phyloP scores from a whole-genome alignment of 2,797 vertebrate species.

The Hemibagrus guttatus region DNA sequence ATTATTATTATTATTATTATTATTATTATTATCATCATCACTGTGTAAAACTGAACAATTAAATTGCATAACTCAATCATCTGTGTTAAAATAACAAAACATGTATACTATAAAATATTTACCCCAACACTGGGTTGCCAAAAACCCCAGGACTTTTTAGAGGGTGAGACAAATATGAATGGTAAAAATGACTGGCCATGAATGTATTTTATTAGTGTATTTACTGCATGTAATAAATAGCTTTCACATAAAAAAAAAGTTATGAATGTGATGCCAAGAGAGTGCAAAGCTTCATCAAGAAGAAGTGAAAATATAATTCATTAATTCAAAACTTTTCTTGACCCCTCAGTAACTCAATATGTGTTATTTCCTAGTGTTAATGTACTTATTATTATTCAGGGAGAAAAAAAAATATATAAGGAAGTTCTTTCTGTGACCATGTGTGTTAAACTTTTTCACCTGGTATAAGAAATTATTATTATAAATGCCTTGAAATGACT shows the following conservation, averaged over 20 bases:
- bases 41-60: not conserved
- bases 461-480: not conserved
- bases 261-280: not conserved
- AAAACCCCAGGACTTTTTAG: not conserved
- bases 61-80: not conserved
- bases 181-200: not conserved
- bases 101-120: constrained; percentile 8
- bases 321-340: not conserved
- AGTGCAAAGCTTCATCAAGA: not conserved
- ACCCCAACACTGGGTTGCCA: not conserved
- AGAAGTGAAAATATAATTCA: not conserved
- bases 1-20: not conserved
- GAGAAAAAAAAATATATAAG: not conserved
- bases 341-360: not conserved
- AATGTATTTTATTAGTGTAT: not conserved
- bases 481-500: not conserved
- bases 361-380: not conserved
- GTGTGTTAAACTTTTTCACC: not conserved
- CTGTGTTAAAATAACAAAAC: not conserved
- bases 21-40: not conserved
- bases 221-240: not conserved
- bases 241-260: not conserved
- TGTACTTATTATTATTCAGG: not conserved
- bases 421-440: not conserved
- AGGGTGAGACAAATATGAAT: not conserved